Evolutionary conservation across 2,797 vertebrate species (phyloP), one percentile per base, ranked within the genome.

Genomic region (Sebastes itinus): DNA sequence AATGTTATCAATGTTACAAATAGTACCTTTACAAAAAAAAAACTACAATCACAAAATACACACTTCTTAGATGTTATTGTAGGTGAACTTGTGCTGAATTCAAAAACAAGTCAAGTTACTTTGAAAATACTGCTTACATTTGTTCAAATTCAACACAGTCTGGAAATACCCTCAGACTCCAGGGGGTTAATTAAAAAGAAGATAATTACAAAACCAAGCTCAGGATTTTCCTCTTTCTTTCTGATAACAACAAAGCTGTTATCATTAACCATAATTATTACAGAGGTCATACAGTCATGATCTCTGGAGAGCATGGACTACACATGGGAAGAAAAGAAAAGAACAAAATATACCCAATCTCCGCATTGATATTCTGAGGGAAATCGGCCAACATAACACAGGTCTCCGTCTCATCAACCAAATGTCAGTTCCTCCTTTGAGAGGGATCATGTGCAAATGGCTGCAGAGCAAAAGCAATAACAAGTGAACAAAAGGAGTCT

Each of bases 361-460:
- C 42, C 35, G 25, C 10, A 35, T 72, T 5, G 4, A 54, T 60
- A 60, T 63, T 74, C 14, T 64, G 22, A 33, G 23, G 16, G 30
- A 49, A 32, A 68, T 20, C 2, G 10, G 2, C 12, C 25, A 67
- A 54, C 27, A 27, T 58, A 68, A 76, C 4, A 27, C n/a, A 75
- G 66, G 9, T 14, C 33, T 77, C 54, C 6, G 27, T 74, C 70
- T 71, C 58, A 61, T 80, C 55, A 64, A 54, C 32, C 9, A 69
- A 79, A 81, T 67, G 80, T 64, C 58, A 67, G 35, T 38, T 72
- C 22, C 12, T 78, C 63, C 28, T 55, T 38, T 70, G 61, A 79
- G 46, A 60, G 52, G 56, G 25, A 85, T 72, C 23, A 25, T 18
- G 22, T 14, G 42, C 4, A 49, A 73, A 73, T 72, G 66, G 28